Percentiles rank a stretch among this genome's conserved stretches.
Conservation (phyloP, 1,140 invertebrate species). For the Maniola jurtina region DNA sequence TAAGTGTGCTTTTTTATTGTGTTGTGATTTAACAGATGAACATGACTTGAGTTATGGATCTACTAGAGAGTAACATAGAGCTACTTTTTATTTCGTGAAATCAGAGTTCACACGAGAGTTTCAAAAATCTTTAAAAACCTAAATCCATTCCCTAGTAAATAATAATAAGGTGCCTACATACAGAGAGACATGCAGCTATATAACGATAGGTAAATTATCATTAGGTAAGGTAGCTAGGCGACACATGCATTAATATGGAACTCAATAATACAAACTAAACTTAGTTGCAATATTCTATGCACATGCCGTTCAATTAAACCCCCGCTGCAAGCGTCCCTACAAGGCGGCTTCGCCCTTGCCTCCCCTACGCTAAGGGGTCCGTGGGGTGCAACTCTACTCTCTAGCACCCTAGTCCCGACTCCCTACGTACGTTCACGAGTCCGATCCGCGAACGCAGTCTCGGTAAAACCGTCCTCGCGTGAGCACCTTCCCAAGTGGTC, state of each 20-base stretch:
- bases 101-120: no score
- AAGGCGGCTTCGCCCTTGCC: constrained; percentile 22
- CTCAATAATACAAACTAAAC: constrained; percentile 13
- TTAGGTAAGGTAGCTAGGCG: no score
- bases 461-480: constrained; percentile 22
- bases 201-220: no score
- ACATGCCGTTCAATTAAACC: constrained; percentile 28
- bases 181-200: no score
- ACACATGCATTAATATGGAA: neutral
- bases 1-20: no score
- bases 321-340: constrained; percentile 26
- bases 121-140: no score
- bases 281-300: constrained; percentile 18
- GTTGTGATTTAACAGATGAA: no score
- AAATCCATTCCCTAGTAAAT: no score
- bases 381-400: constrained; percentile 27
- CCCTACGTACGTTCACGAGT: neutral
- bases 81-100: no score
- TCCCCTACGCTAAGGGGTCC: constrained; percentile 11
- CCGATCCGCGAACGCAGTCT: constrained; percentile 18
- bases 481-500: neutral
- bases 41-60: no score
- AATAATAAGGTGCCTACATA: no score
- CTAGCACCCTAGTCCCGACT: constrained; percentile 9
- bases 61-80: no score